Percentiles rank a stretch among this genome's conserved stretches.
phyloP scores from a whole-genome alignment of 2,888 invertebrate genomes.

The Lithophane socia region DNA sequence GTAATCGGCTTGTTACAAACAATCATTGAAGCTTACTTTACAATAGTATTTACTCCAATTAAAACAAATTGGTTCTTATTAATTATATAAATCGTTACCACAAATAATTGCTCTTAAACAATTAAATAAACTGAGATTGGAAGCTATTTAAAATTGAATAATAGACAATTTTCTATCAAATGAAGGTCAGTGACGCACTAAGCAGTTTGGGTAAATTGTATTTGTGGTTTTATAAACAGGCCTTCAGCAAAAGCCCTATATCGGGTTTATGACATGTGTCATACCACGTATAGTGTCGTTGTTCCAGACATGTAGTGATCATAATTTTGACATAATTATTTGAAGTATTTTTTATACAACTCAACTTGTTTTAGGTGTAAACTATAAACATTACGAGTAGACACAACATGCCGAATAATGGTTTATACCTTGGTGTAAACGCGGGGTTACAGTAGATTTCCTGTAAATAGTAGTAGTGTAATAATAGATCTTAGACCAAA shows the following conservation, averaged over 20 bases:
- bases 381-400: too few species aligned
- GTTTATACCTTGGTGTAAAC: too few species aligned
- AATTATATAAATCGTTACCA: conserved; percentile 13
- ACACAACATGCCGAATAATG: too few species aligned
- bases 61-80: conserved; percentile 23
- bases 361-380: too few species aligned
- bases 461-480: too few species aligned
- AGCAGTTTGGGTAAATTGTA: neutral
- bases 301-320: neutral
- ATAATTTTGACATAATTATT: too few species aligned
- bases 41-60: conserved; percentile 18
- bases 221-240: neutral
- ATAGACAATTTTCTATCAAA: conserved; percentile 2
- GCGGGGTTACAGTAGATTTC: too few species aligned
- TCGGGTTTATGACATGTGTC: neutral
- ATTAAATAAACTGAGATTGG: conserved; percentile 4
- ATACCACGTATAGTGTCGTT: neutral
- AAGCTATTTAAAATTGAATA: conserved; percentile 9
- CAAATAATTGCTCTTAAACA: conserved; percentile 19
- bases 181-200: neutral
- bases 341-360: too few species aligned
- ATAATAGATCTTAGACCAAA: too few species aligned
- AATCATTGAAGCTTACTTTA: conserved; percentile 12
- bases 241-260: neutral
- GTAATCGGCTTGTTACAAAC: conserved; percentile 5